Evolutionary conservation across 2,888 invertebrate genomes (phyloP), one percentile per base, ranked within the genome.

Genomic region (Orthonevra nobilis): DNA sequence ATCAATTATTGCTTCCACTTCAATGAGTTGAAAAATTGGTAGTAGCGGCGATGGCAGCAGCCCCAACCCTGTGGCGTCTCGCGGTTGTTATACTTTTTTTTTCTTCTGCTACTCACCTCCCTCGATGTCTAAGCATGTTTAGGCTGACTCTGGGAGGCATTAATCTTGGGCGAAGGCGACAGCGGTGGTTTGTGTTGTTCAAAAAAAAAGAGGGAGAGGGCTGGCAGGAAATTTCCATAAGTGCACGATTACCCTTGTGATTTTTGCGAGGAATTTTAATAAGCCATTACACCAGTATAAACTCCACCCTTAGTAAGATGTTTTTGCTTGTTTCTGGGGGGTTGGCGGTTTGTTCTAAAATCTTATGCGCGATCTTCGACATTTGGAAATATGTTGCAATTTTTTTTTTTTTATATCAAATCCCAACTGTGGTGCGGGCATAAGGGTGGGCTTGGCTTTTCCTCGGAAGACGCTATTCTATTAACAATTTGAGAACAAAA

Each of bases 1-100:
- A 81, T 81, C 81, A 81, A 81, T 81, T 81, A 81, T 74, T 81
- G 74, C 81, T 81, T 81, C 74, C 81, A 74, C 81, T 74, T 81
- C 81, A 81, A 81, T 81, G 81, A 81, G 81, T 81, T 81, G 81
- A 81, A 81, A 81, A 81, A 74, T 81, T 81, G 81, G 68, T 52
- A 73, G 66, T 40, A 40, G 42, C 58, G 36, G 42, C 36, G 19
- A 44, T 58, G 34, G 73, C 56, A 58, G 48, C 61, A 56, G 9
- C 56, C 54, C 60, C 73, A 61, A 44, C 36, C 36, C 34, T 34
- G 30, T 56, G 54, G 23, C 46, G 56, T 63, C 61, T 26, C 28
- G 46, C 3, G 7, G n/a, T n/a, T n/a, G n/a, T n/a, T n/a, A n/a
- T n/a, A n/a, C 28, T 34, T 60, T 56, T 69, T 58, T 56, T 54